These are phyloP conservation scores for Philopedon plagiatum DNA, from an alignment of 2,888 invertebrate species.

Conservation along the genomic window DNA sequence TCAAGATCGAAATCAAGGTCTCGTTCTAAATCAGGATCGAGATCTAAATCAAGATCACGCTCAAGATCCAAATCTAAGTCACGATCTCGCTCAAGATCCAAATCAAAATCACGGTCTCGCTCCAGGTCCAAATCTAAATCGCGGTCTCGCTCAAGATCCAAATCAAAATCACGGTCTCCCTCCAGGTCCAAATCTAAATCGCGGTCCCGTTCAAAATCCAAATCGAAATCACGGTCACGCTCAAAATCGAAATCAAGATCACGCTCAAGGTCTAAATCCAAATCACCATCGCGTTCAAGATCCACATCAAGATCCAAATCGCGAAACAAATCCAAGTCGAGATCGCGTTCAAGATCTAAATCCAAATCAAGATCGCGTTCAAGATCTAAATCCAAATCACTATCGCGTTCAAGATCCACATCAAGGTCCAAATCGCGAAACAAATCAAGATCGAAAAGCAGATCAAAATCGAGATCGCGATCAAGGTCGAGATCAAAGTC, in stretches of 20 bases:
- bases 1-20: conserved; percentile 56
- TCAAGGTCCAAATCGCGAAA: conserved; percentile 63
- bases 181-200: conserved; percentile 52
- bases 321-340: conserved; percentile 51
- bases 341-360: conserved; percentile 58
- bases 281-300: conserved; percentile 58
- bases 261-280: conserved; percentile 60
- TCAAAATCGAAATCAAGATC: conserved; percentile 62
- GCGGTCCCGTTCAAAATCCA: conserved; percentile 60
- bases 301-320: conserved; percentile 55
- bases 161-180: conserved; percentile 58
- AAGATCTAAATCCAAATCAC: conserved; percentile 56
- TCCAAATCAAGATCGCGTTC: conserved; percentile 45
- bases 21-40: conserved; percentile 56
- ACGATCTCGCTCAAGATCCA: conserved; percentile 52
- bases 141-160: conserved; percentile 61
- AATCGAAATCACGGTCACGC: conserved; percentile 61
- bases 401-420: conserved; percentile 53
- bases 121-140: conserved; percentile 65
- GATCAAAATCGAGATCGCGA: conserved; percentile 59
- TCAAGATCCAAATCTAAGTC: conserved; percentile 57
- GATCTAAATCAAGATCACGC: conserved; percentile 44
- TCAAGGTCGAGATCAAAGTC: conserved; percentile 46
- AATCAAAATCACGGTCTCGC: conserved; percentile 61
- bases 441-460: conserved; percentile 61